A percentile compares a stretch with the other conserved stretches of the same genome.
Evolutionary conservation across 2,113 vertebrate genomes (phyloP).

Genomic region (Eidolon helvum): DNA sequence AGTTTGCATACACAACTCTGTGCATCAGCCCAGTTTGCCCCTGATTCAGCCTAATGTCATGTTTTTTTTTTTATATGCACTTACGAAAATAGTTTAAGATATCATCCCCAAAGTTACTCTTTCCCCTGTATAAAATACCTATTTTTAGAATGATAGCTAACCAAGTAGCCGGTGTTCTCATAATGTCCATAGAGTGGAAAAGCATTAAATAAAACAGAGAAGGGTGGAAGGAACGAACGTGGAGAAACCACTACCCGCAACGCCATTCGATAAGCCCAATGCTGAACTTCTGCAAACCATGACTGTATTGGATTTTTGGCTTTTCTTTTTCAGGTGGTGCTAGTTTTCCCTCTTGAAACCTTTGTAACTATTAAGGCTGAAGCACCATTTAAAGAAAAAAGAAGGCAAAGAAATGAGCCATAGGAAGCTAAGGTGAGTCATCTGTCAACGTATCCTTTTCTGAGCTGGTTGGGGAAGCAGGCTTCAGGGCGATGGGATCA

Average conservation of each 20-base stretch:
- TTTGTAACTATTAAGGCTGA: slow-evolving; percentile 1
- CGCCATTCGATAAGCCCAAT: background rate
- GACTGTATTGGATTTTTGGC: background rate
- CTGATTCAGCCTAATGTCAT: background rate
- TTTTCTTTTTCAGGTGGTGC: background rate
- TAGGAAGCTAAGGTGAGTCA: background rate
- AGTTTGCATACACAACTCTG: background rate
- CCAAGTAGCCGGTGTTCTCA: background rate
- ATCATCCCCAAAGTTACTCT: background rate
- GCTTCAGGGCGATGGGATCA: slow-evolving; percentile 21
- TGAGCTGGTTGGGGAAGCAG: slow-evolving; percentile 1
- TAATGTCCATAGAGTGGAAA: background rate
- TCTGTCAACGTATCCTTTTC: slow-evolving; percentile 23
- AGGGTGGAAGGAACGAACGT: background rate
- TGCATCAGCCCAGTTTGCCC: background rate
- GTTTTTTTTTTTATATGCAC: background rate
- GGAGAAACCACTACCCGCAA: background rate
- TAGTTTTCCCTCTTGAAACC: slow-evolving; percentile 41
- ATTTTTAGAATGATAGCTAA: background rate
- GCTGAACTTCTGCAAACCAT: background rate
- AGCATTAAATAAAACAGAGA: background rate
- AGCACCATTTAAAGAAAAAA: slow-evolving; percentile 44
- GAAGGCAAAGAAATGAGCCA: slow-evolving; percentile 31
- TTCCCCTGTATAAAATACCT: background rate
- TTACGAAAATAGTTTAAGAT: slow-evolving; percentile 31